Evolutionary conservation across 2,888 invertebrate genomes (phyloP), one percentile per base, ranked within the genome.

Genomic region (Caenorhabditis virilis): DNA sequence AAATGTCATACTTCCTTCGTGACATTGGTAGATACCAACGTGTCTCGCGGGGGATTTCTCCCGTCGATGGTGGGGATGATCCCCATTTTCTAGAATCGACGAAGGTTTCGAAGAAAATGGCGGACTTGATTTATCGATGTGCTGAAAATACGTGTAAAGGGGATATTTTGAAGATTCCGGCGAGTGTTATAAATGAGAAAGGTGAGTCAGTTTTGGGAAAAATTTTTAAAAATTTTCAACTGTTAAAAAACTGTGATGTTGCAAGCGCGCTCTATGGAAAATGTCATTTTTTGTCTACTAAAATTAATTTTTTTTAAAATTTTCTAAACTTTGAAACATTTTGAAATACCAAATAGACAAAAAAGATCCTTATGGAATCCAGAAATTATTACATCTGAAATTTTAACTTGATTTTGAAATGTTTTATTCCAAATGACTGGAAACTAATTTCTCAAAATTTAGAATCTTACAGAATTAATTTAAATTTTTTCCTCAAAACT

Each of bases 1-100:
- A 45, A 27, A 65, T 66, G 66, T 60, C 66, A 3, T 66, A 57
- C 42, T 66, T 66, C 38, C 39, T 66, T 11, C 60, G 66, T n/a
- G 61, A 66, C 46, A 52, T 66, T 15, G 23, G 38, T 50, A 55
- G 42, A 45, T 47, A 13, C 20, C 54, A 35, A 55, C 51, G 30
- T 26, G 48, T 4, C 25, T 39, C 9, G 36, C 35, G 4, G 20
- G 36, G 6, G 22, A 36, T 51, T 2, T 22, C 6, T 18, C 23
- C 48, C 4, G 43, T 54, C 11, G 58, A 58, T 43, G 62, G 48
- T 26, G 27, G 35, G 15, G 50, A 15, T 3, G 33, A 35, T 9
- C 18, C 20, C 26, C 23, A 39, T 18, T 13, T 25, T 15, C 27
- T 25, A 7, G 46, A 45, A 6, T 36, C 45, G 22, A 35, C 15